Evolutionary conservation across 2,888 invertebrate species (phyloP).

Genomic region (Cyclophora albipunctata): DNA sequence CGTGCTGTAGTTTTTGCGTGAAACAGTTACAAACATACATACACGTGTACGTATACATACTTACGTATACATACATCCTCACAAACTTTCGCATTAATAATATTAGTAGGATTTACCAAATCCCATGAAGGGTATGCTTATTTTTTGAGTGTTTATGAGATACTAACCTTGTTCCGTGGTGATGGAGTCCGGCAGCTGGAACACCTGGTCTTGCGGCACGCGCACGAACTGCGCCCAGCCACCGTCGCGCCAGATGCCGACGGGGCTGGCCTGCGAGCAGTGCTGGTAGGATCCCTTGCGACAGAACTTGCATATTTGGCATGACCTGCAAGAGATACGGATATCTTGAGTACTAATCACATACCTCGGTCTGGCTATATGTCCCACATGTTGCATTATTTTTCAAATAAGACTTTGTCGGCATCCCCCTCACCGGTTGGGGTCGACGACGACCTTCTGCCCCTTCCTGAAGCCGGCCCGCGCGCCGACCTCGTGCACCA

Average conservation of each 20-base stretch:
- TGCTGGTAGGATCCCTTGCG: conserved; percentile 79
- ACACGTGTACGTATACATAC: too few relatives aligned
- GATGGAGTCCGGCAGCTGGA: conserved; percentile 71
- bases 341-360: too few relatives aligned
- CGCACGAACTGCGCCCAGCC: conserved; percentile 81
- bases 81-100: too few relatives aligned
- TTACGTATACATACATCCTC: too few relatives aligned
- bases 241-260: conserved; percentile 79
- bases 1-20: too few relatives aligned
- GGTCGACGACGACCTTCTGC: conserved; percentile 81
- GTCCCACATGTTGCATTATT: too few relatives aligned
- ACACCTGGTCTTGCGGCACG: conserved; percentile 78
- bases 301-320: conserved; percentile 77
- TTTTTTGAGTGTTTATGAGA: not conserved
- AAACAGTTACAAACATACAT: too few relatives aligned
- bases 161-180: conserved; percentile 74
- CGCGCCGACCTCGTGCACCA: conserved; percentile 73
- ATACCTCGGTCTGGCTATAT: too few relatives aligned
- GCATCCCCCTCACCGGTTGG: conserved; percentile 70
- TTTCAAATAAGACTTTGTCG: too few relatives aligned
- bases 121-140: not conserved
- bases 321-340: conserved; percentile 56
- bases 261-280: conserved; percentile 75
- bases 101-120: too few relatives aligned
- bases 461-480: conserved; percentile 76